Base-by-base conservation (phyloP, 1,140 invertebrate species). In the Drosophila neocordata region DNA sequence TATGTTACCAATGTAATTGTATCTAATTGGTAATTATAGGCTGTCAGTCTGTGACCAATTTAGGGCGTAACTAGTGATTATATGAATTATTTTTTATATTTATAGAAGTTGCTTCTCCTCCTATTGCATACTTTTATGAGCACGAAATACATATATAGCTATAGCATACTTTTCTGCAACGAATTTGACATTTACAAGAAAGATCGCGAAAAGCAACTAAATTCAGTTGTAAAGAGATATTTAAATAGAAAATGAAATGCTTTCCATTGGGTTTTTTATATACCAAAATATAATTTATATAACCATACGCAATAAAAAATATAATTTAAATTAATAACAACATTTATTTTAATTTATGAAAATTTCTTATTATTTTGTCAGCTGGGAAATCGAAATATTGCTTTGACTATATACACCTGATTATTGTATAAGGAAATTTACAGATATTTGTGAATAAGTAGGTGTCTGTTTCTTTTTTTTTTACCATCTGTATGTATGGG, bases 381-480 rank as follows among this genome's bases (percentile, higher is more conserved):
- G 3, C 57, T n/a, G 65, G 52, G 65, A 56, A 57, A 65, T 75
- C 66, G 57, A 67, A 73, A 65, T 64, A 61, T 58, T 59, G 7
- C 8, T 20, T 65, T 85, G 82, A 82, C 81, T 85, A 85, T 85
- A 77, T 85, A 85, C 81, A 85, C 70, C 65, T 85, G 79, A 73
- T 74, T 67, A 77, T 82, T 82, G 69, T 64, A 66, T 66, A 85
- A 85, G 82, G 82, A 85, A 87, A 87, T 48, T 48, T 15, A 20
- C 15, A 48, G n/a, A n/a, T 20, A 20, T 48, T 11, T 48, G 1
- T 18, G 41, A 44, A 7, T 52, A 55, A 41, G 48, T 80, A 34
- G 1, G 5, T 70, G 59, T 56, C 71, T 73, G 70, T 80, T 80
- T 65, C 66, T 48, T 52, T 35, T 52, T 37, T 48, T 59, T 31